Base-by-base conservation (phyloP, 2,888 invertebrate species). In the Diarsia mendica region DNA sequence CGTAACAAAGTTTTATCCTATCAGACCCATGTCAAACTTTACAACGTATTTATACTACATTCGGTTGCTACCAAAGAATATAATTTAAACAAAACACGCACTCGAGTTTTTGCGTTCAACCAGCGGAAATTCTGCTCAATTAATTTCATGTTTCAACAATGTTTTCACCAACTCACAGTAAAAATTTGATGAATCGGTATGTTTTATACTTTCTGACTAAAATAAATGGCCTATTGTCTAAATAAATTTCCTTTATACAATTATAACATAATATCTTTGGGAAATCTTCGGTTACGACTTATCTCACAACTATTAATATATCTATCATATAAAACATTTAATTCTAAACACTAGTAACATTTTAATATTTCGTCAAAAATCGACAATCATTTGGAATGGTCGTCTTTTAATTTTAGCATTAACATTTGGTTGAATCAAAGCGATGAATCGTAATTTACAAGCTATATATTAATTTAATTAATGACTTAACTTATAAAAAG, bases 311-410 rank as follows among this genome's bases (percentile, higher is more conserved):
- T 85, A 82, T 80, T 75, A 67, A 75, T 77, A 76, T 67, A 79
- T 79, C 77, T 88, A 88, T 82, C 82, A 84, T 90, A 90, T 81
- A 90, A 88, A 89, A 90, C 85, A 84, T 86, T 87, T 84, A 88
- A 80, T 75, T 83, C 72, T 83, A 84, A 78, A 85, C 39, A 71
- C 78, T 81, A 81, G 67, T 85, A 88, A 88, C 85, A 89, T 80
- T 86, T 80, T 78, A 80, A 89, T 79, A 85, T 85, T 86, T 75
- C 69, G 65, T 85, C 83, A 75, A 84, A 85, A 85, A 89, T 65
- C 68, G 86, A 85, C 84, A 85, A 90, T 82, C 83, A 88, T 86
- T 81, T 89, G 87, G 83, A 89, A 89, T 88, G 87, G 81, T 85
- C 75, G 81, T 75, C 84, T 82, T 85, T 79, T 55, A 70, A 65